Evolutionary conservation across 2,888 invertebrate genomes (phyloP).

Genomic region (Hypsopygia costalis): DNA sequence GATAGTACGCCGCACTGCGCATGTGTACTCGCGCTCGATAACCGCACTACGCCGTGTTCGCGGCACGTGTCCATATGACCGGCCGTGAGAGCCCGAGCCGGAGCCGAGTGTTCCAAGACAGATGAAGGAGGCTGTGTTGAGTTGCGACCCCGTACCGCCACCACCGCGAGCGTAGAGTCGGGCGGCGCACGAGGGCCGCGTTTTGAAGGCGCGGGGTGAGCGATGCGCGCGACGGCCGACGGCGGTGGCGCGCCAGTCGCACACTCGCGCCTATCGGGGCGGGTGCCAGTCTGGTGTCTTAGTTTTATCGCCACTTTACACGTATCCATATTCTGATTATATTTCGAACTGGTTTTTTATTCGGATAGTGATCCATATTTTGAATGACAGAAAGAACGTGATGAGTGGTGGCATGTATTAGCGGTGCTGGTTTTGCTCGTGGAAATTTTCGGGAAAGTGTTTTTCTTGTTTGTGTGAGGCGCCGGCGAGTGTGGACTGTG

Average conservation of each 20-base stretch:
- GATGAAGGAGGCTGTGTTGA: constrained; percentile 60
- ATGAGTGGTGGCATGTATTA: constrained; percentile 35
- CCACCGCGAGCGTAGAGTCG: constrained; percentile 17
- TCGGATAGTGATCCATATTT: constrained; percentile 25
- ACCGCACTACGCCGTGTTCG: constrained; percentile 53
- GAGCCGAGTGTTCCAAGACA: constrained; percentile 24
- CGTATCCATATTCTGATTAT: constrained; percentile 33
- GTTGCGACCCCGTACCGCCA: constrained; percentile 30
- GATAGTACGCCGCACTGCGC: constrained; percentile 54
- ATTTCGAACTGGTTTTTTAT: constrained; percentile 38
- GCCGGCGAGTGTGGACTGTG: constrained; percentile 16
- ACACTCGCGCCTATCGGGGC: constrained; percentile 56
- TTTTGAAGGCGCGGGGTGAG: constrained; percentile 33
- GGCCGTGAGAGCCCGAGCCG: constrained; percentile 35
- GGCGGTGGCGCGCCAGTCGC: constrained; percentile 53
- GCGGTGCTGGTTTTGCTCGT: constrained; percentile 32
- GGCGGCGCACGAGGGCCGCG: constrained; percentile 17
- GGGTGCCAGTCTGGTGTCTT: constrained; percentile 42
- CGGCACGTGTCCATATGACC: constrained; percentile 60
- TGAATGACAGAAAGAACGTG: constrained; percentile 39
- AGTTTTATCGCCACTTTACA: constrained; percentile 39
- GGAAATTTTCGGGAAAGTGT: constrained; percentile 61
- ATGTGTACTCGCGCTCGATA: constrained; percentile 75
- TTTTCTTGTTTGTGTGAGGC: constrained; percentile 63
- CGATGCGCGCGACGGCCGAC: constrained; percentile 37